Evolutionary conservation across 1,140 invertebrate genomes (phyloP).

Genomic region (Lepidotrigona ventralis): DNA sequence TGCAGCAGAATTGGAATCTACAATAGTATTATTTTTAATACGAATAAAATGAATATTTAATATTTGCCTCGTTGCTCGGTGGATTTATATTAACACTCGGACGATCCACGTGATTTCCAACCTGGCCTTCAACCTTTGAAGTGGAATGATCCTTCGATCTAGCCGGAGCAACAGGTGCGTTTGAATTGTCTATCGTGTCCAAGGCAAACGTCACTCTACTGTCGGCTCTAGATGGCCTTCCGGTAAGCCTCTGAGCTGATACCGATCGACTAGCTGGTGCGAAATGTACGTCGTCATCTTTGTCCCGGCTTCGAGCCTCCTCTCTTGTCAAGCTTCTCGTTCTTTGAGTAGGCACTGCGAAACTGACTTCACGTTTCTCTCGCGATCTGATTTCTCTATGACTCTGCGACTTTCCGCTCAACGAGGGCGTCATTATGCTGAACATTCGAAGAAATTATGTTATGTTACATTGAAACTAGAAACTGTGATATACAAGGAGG

Average conservation of each 20-base stretch:
- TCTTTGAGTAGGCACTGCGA: slow-evolving; percentile 69
- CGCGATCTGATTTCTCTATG: slow-evolving; percentile 75
- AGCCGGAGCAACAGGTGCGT: slow-evolving; percentile 54
- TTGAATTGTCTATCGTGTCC: slow-evolving; percentile 60
- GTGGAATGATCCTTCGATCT: slow-evolving; percentile 60
- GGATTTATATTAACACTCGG: background rate
- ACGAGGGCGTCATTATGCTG: slow-evolving; percentile 70
- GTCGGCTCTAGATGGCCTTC: slow-evolving; percentile 70
- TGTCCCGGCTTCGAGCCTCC: slow-evolving; percentile 61
- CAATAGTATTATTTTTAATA: background rate
- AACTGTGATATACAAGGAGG: background rate
- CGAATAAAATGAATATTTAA: background rate
- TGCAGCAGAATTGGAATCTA: background rate
- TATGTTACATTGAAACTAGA: background rate
- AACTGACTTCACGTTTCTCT: slow-evolving; percentile 72
- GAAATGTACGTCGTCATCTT: slow-evolving; percentile 25
- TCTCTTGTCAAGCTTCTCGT: slow-evolving; percentile 77
- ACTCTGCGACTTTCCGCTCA: slow-evolving; percentile 75
- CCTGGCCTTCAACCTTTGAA: slow-evolving; percentile 29
- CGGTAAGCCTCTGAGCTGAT: slow-evolving; percentile 67
- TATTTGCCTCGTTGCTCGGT: slow-evolving; percentile 13
- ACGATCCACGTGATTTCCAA: slow-evolving; percentile 32
- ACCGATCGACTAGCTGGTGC: slow-evolving; percentile 61
- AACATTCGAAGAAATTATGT: background rate
- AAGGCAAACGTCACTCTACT: slow-evolving; percentile 75